Conservation (phyloP, 2,113 vertebrate species). For the Eulemur macaco region DNA sequence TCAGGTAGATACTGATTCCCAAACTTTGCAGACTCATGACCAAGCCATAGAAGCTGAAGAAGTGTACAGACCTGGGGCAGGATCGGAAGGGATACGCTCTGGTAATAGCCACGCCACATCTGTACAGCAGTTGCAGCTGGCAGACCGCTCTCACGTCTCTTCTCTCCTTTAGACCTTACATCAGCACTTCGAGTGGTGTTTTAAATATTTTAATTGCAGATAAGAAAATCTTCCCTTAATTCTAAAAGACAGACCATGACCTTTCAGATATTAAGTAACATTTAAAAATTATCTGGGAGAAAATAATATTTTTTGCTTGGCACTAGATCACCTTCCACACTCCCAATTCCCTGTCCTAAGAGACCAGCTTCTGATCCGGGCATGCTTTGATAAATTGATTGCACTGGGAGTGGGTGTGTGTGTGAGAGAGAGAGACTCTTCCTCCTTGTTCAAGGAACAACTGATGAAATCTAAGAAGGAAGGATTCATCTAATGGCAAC, state of each 20-base stretch:
- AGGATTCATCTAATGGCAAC: background rate
- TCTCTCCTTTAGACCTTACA: background rate
- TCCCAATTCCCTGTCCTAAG: background rate
- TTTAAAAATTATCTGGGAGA: background rate
- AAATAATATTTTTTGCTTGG: background rate
- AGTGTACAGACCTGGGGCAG: slow-evolving; percentile 83
- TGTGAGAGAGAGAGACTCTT: background rate
- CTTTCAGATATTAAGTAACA: background rate
- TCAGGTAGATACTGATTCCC: slow-evolving; percentile 87
- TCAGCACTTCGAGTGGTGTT: background rate
- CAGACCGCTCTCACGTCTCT: background rate
- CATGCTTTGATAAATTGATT: background rate
- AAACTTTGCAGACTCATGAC: slow-evolving; percentile 89
- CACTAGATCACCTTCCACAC: background rate
- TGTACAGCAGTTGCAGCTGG: background rate
- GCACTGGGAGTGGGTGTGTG: background rate
- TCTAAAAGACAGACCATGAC: background rate
- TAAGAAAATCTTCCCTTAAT: background rate
- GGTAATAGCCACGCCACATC: background rate
- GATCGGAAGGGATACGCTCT: background rate
- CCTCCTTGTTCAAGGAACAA: background rate
- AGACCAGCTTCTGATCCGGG: background rate
- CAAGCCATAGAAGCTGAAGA: slow-evolving; percentile 88
- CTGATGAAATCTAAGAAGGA: background rate
- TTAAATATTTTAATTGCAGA: background rate